These are phyloP conservation scores for Drosophila quadrilineata DNA, from an alignment of 1,140 invertebrate species.

Conservation along the genomic window DNA sequence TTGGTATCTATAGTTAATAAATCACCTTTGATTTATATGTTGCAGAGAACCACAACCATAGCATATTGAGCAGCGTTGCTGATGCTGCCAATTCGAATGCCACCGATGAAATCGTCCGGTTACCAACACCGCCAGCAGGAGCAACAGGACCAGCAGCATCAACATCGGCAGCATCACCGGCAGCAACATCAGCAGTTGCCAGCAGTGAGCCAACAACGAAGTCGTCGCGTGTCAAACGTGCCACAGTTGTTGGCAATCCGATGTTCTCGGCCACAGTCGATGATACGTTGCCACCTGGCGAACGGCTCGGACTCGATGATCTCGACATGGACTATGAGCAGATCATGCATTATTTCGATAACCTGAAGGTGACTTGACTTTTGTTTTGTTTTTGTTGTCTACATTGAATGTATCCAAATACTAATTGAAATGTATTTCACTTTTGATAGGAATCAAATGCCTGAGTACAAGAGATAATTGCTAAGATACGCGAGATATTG, in stretches of 20 bases:
- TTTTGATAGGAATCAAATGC: slow-evolving; percentile 87
- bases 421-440: background rate
- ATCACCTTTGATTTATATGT: background rate
- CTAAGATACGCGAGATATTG: slow-evolving; percentile 88
- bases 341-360: slow-evolving; percentile 98
- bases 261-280: slow-evolving; percentile 87
- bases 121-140: slow-evolving; percentile 47
- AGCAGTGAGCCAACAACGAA: slow-evolving; percentile 82
- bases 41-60: slow-evolving; percentile 46
- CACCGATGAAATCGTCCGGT: slow-evolving; percentile 62
- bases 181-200: slow-evolving; percentile 17
- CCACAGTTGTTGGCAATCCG: slow-evolving; percentile 93
- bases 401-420: background rate
- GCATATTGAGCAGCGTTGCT: slow-evolving; percentile 60
- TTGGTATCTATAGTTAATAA: too few species aligned
- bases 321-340: slow-evolving; percentile 97
- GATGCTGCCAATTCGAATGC: slow-evolving; percentile 68
- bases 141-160: too few species aligned
- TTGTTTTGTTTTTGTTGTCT: background rate
- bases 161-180: slow-evolving; percentile 5
- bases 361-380: slow-evolving; percentile 90
- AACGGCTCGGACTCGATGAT: slow-evolving; percentile 88
- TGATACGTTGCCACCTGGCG: slow-evolving; percentile 79
- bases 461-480: slow-evolving; percentile 90
- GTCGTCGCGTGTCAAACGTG: slow-evolving; percentile 85